Base-by-base conservation (phyloP, 2,797 vertebrate species). In the Anguilla megastoma region DNA sequence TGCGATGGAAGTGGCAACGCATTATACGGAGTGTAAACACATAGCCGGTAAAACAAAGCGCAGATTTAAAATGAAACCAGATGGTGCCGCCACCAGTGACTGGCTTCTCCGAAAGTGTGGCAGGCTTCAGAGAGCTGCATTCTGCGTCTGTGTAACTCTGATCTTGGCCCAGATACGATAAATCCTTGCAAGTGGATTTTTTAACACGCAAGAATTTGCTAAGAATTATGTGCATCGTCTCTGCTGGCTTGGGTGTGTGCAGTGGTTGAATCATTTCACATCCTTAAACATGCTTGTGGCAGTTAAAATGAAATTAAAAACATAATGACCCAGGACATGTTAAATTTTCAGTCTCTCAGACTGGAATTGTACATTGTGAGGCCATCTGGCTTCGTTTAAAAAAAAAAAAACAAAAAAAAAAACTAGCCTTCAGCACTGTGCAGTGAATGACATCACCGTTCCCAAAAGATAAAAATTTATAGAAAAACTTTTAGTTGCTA, bases 371-470 rank as follows among this genome's bases (percentile, higher is more conserved):
- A 66, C 69, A 66, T 86, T 48, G 27, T 83, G 18, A 36, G 86
- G 52, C 69, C 85, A 86, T 89, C 86, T 91, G 90, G 79, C 45
- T 86, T 84, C 18, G 56, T 66, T 85, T 84, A 16, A 74, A n/a
- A 50, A 84, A 87, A 85, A 63, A 52, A 52, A n/a, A 85, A 36
- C 18, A 0, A 52, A n/a, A 50, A 84, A 87, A 85, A 63, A 41
- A 41, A 41, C 89, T 85, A 90, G 89, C 88, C 89, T 63, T 86
- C 66, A 56, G 50, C 50, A 88, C n/a, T 86, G 76, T 86, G 74
- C 89, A 86, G 60, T 87, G 86, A 87, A 90, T 93, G 91, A 92
- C 89, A 90, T 94, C 91, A 92, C 58, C 27, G 86, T 10, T 91
- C 80, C 86, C 90, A 88, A 50, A 84, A 88, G 89, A 90, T 88